phyloP scores from a whole-genome alignment of 92 coral and sea anemone species.

The Porites cylindrica region DNA sequence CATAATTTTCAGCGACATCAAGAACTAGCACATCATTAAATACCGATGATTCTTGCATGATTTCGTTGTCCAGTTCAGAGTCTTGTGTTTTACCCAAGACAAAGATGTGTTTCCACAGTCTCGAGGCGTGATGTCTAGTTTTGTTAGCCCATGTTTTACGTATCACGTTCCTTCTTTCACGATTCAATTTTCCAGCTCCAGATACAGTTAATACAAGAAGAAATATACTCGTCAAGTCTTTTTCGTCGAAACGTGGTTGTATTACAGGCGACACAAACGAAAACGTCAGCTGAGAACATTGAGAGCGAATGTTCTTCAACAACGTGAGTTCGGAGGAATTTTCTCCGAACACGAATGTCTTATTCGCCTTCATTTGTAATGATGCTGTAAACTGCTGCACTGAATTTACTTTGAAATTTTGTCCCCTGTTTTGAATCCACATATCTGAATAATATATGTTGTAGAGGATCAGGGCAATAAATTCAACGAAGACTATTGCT shows the following conservation, averaged over 20 bases:
- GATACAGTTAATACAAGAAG: conserved; percentile 16
- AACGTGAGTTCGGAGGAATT: not conserved
- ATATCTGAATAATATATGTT: not conserved
- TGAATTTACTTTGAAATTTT: not conserved
- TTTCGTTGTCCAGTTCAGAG: not conserved
- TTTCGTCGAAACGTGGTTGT: not conserved
- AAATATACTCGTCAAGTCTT: not conserved
- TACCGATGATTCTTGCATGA: not conserved
- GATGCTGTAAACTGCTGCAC: not conserved
- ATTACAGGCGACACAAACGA: conserved; percentile 16
- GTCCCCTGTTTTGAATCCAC: not conserved
- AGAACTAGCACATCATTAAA: conserved; percentile 16
- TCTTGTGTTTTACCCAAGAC: conserved; percentile 6
- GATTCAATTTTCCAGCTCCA: not conserved
- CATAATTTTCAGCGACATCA: conserved; percentile 15
- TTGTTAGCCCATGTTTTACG: conserved; percentile 19
- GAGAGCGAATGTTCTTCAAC: conserved; percentile 6
- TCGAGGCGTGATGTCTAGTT: not conserved
- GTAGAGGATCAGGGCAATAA: not conserved
- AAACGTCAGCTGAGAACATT: conserved; percentile 22
- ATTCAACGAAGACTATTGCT: not conserved
- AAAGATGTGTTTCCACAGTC: conserved; percentile 21
- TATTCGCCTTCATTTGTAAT: not conserved
- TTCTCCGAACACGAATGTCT: not conserved
- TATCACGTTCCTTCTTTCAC: not conserved